Base-by-base conservation (phyloP, 2,888 invertebrate genomes). In the Tipula lateralis region DNA sequence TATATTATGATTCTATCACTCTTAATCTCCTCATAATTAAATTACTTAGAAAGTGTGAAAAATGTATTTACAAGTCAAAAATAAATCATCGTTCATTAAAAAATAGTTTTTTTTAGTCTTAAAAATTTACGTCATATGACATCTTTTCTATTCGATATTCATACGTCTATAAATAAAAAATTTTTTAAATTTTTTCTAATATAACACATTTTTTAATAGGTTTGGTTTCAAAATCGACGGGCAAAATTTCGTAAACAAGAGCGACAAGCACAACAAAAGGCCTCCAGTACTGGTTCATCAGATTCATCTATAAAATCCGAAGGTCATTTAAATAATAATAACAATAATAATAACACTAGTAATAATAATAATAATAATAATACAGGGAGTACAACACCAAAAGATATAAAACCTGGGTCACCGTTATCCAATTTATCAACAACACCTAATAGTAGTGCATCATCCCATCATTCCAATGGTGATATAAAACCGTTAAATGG, bases 391-490 rank as follows among this genome's bases (percentile, higher is more conserved):
- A 85, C 86, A 86, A 86, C 86, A 13, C 86, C 87, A 7, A 86
- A 86, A 84, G 86, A 87, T 84, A 85, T 86, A 7, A 87, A 87
- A 83, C 86, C 85, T 9, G 86, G 86, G n/a, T 87, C 87, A 80
- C 87, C 87, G 81, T 84, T 86, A 16, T 87, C 87, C 7, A 86
- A 86, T 29, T 85, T 87, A 29, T 86, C 87, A 83, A 87, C 87
- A 80, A 87, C 87, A 84, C 86, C 87, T 7, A 87, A 87, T 85
- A 87, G 86, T 44, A 87, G 86, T 84, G 86, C 87, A 84, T 87
- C 87, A 9, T 87, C 87, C 32, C 87, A 87, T 86, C 87, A 86
- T 80, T 86, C 87, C 12, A 86, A 85, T 84, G 85, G 86, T 84
- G 87, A 87, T 86, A 85, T 87, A 16, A 87, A 87, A 85, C 86